phyloP scores from a whole-genome alignment of 2,797 vertebrate genomes.

The Halcyon smyrnensis region DNA sequence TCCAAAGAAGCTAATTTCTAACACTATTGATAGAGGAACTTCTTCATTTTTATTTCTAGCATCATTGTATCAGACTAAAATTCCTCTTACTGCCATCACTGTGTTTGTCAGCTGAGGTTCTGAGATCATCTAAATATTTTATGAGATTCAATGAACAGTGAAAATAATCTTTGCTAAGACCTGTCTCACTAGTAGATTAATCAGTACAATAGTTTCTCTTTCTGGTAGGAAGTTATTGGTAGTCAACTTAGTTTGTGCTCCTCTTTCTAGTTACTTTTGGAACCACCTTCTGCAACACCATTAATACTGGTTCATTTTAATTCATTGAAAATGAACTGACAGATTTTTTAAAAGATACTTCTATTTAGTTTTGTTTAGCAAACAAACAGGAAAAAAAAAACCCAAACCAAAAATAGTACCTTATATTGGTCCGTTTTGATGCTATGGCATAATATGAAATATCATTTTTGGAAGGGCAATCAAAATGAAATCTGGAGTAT shows the following conservation, averaged over 20 bases:
- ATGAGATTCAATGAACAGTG: conserved; percentile 52
- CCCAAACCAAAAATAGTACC: not conserved
- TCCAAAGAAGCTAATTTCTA: conserved; percentile 63
- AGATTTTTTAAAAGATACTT: conserved; percentile 12
- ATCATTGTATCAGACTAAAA: conserved; percentile 39
- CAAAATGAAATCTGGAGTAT: conserved; percentile 67
- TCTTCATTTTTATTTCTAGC: conserved; percentile 55
- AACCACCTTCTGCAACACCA: not conserved
- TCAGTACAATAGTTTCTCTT: not conserved
- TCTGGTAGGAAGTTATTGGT: not conserved
- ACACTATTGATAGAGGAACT: conserved; percentile 17
- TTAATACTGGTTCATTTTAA: conserved; percentile 32
- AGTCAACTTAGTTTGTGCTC: not conserved
- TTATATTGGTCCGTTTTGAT: not conserved
- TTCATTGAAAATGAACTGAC: conserved; percentile 39
- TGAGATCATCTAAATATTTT: conserved; percentile 72
- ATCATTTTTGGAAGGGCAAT: conserved; percentile 60
- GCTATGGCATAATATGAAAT: conserved; percentile 48
- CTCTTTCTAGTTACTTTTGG: not conserved
- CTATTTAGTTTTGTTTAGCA: conserved; percentile 9
- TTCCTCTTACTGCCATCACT: conserved; percentile 34
- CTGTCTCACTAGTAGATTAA: not conserved
- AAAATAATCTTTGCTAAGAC: conserved; percentile 7
- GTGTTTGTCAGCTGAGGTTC: conserved; percentile 65
- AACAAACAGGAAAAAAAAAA: not conserved